A percentile compares a stretch with the other conserved stretches of the same genome.
Evolutionary conservation across 1,140 invertebrate species (phyloP).

Genomic region (Homarus americanus): DNA sequence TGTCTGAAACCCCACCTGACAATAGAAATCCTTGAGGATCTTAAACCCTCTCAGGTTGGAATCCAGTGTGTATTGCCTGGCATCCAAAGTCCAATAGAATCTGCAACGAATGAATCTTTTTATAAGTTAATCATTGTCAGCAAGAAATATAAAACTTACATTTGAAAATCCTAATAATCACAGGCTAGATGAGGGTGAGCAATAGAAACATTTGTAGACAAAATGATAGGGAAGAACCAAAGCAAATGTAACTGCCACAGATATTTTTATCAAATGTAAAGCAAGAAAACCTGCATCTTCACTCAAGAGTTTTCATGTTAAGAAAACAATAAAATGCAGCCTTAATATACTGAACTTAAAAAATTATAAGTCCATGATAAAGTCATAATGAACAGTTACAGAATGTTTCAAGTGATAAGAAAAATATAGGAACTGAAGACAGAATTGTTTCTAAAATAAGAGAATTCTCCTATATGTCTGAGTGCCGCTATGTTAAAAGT

Average conservation of each 20-base stretch:
- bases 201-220: not conserved
- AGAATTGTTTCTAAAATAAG: conserved; percentile 11
- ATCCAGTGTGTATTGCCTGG: conserved; percentile 7
- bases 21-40: conserved; percentile 26
- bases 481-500: conserved; percentile 4
- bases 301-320: conserved; percentile 1
- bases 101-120: conserved; percentile 63
- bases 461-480: conserved; percentile 15
- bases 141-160: conserved; percentile 5
- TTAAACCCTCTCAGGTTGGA: conserved; percentile 50
- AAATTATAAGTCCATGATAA: conserved; percentile 22
- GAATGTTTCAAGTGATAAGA: conserved; percentile 20
- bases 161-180: conserved; percentile 24
- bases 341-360: conserved; percentile 34
- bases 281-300: not conserved
- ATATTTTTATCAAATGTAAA: conserved; percentile 10
- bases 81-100: conserved; percentile 52
- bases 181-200: conserved; percentile 6
- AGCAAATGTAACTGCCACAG: conserved; percentile 24
- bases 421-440: conserved; percentile 4
- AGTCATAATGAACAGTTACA: conserved; percentile 12
- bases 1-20: conserved; percentile 32
- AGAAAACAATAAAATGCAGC: conserved; percentile 6
- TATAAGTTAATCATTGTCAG: not conserved
- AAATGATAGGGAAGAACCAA: conserved; percentile 14